phyloP scores from a whole-genome alignment of 1,140 invertebrate species.

The Brachionus koreanus region DNA sequence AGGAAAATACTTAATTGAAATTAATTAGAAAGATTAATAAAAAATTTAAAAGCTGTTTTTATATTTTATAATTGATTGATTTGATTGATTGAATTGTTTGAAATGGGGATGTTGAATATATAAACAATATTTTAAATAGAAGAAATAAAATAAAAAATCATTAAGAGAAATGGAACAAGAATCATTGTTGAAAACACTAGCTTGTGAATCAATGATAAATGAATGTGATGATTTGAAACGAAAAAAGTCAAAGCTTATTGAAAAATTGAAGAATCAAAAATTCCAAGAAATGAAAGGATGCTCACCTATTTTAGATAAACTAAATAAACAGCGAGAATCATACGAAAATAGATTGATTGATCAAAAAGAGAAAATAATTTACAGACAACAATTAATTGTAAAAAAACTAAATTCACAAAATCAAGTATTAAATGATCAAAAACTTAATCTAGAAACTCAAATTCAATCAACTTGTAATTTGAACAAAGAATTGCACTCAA shows the following conservation, averaged over 20 bases:
- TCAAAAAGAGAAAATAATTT: neutral
- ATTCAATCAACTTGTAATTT: neutral
- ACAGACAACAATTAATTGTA: neutral
- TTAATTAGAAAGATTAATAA: neutral
- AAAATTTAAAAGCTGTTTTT: neutral
- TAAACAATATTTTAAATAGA: neutral
- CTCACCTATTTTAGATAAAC: neutral
- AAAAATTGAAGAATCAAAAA: neutral
- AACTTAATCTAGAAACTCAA: neutral
- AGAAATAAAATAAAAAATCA: no score
- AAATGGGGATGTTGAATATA: neutral
- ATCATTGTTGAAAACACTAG: neutral
- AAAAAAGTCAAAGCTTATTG: neutral
- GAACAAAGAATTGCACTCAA: neutral
- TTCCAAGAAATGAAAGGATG: conserved; percentile 12
- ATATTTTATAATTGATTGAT: neutral
- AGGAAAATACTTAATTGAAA: conserved; percentile 43
- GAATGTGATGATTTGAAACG: neutral
- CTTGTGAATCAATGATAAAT: neutral
- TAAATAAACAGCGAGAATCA: neutral
- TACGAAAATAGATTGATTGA: neutral
- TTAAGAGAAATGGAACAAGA: neutral
- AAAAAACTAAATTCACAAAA: neutral
- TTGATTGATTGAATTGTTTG: neutral
- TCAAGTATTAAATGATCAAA: neutral